Evolutionary conservation across 2,797 vertebrate species (phyloP).

Genomic region (Lepus townsendii): DNA sequence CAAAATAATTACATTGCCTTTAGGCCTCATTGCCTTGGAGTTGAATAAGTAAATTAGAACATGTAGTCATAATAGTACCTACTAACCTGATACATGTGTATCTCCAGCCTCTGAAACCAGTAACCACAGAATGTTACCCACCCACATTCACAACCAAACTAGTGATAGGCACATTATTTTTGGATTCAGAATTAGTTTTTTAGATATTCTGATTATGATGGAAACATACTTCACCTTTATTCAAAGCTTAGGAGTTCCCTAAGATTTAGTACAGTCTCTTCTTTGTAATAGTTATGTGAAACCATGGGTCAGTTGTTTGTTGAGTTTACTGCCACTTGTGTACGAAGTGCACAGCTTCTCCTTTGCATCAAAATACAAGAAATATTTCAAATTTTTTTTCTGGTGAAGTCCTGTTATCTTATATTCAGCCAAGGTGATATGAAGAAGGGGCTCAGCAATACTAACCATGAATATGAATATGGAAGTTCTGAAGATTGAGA

Average conservation of each 20-base stretch:
- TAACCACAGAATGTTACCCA: not conserved
- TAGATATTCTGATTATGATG: constrained; percentile 33
- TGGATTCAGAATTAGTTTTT: constrained; percentile 31
- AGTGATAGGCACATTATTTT: not conserved
- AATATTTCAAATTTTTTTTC: constrained; percentile 10
- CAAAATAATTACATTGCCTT: constrained; percentile 69
- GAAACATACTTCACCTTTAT: constrained; percentile 18
- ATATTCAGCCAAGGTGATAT: not conserved
- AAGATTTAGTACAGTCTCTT: not conserved
- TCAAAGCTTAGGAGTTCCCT: not conserved
- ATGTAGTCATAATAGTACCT: constrained; percentile 6
- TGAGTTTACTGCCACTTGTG: constrained; percentile 44
- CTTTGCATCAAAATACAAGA: constrained; percentile 33
- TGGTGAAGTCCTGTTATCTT: constrained; percentile 43
- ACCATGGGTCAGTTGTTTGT: not conserved
- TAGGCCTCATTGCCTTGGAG: constrained; percentile 69
- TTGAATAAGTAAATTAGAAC: constrained; percentile 67
- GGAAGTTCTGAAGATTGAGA: not conserved
- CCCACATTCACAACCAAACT: not conserved
- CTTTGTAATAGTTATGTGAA: constrained; percentile 41
- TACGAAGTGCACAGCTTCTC: not conserved
- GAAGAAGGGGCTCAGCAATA: constrained; percentile 39
- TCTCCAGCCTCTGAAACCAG: constrained; percentile 42
- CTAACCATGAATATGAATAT: not conserved
- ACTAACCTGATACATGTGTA: constrained; percentile 45